Percentiles rank a stretch among this genome's conserved stretches.
Evolutionary conservation across 2,797 vertebrate species (phyloP).

Genomic region (Propithecus perrieri): DNA sequence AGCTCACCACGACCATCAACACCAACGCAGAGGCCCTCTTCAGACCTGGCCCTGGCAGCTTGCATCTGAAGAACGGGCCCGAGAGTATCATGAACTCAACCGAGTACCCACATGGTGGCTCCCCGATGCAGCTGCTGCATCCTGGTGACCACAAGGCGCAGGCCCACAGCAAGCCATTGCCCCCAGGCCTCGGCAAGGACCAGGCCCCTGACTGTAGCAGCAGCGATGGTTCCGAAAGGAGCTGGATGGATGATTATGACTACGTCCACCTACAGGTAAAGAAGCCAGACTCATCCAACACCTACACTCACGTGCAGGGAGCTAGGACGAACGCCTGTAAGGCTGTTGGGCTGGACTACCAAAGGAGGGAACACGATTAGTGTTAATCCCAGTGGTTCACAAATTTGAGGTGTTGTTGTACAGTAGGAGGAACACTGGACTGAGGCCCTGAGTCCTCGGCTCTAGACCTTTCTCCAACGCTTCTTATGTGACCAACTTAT

Average conservation of each 20-base stretch:
- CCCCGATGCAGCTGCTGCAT: conserved; percentile 75
- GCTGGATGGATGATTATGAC: conserved; percentile 99
- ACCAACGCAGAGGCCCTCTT: conserved; percentile 92
- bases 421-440: neutral
- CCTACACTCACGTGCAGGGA: fast-evolving
- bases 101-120: conserved; percentile 75
- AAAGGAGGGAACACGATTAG: neutral
- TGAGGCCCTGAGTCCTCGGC: neutral
- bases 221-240: conserved; percentile 93
- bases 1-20: conserved; percentile 92
- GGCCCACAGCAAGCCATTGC: conserved; percentile 84
- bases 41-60: conserved; percentile 81
- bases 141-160: conserved; percentile 78
- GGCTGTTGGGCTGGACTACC: neutral
- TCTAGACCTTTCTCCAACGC: neutral
- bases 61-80: conserved; percentile 77
- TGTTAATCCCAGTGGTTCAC: neutral
- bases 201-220: conserved; percentile 88
- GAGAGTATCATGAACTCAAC: conserved; percentile 72
- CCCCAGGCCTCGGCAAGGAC: conserved; percentile 80
- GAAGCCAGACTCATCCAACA: neutral
- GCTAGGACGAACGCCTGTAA: fast-evolving
- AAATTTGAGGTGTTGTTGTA: neutral
- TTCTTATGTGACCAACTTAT: neutral
- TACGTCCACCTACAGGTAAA: conserved; percentile 97